Percentiles rank a stretch among this genome's conserved stretches.
Evolutionary conservation across 2,888 invertebrate species (phyloP).

Genomic region (Athetis lepigone): DNA sequence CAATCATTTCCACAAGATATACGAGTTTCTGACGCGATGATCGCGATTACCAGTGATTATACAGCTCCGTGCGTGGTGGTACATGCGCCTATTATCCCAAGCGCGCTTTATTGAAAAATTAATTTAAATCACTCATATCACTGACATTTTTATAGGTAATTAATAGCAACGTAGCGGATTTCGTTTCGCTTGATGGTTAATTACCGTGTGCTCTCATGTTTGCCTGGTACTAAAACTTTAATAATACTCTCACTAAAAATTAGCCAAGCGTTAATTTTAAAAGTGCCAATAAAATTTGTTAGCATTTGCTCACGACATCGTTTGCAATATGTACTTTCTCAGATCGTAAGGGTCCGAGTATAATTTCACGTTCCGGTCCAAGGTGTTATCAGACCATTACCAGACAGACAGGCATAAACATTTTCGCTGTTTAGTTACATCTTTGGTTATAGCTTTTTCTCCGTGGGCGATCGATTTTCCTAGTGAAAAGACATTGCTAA

Average conservation of each 20-base stretch:
- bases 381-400: too few relatives aligned
- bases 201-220: conserved; percentile 23
- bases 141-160: conserved; percentile 56
- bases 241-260: not conserved
- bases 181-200: conserved; percentile 17
- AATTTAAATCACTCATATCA: conserved; percentile 47
- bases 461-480: too few relatives aligned
- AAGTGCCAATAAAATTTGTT: conserved; percentile 5
- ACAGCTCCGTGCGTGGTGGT: conserved; percentile 46
- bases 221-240: conserved; percentile 17
- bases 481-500: too few relatives aligned
- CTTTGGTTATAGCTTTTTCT: too few relatives aligned
- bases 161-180: conserved; percentile 38
- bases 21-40: conserved; percentile 64
- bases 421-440: too few relatives aligned
- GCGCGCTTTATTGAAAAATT: conserved; percentile 56
- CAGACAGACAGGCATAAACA: too few relatives aligned
- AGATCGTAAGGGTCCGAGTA: too few relatives aligned
- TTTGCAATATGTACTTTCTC: too few relatives aligned
- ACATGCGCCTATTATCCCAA: conserved; percentile 47
- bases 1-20: conserved; percentile 63
- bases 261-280: not conserved
- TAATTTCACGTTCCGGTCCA: too few relatives aligned
- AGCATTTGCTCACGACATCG: too few relatives aligned
- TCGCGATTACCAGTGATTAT: conserved; percentile 67